A percentile compares a stretch with the other conserved stretches of the same genome.
Evolutionary conservation across 53 echinoderm and acorn worm genomes (phyloP).

Genomic region (Echinometra lucunter): DNA sequence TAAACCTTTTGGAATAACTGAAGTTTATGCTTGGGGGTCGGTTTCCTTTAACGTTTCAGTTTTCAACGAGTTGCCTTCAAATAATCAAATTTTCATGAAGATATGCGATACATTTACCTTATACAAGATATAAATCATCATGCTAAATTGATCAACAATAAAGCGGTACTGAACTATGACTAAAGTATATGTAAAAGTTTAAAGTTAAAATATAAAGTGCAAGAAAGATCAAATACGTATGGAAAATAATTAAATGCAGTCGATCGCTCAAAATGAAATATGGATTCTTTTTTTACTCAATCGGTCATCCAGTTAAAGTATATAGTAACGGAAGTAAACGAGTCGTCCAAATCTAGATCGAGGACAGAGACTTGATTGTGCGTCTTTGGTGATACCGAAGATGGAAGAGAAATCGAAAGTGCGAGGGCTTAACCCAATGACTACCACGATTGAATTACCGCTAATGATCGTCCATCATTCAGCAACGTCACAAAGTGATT

Average conservation of each 20-base stretch:
- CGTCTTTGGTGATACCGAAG: slow-evolving; percentile 13
- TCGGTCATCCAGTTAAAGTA: slow-evolving; percentile 40
- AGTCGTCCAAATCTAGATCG: slow-evolving; percentile 27
- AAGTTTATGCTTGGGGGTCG: too few relatives aligned
- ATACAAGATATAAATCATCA: too few relatives aligned
- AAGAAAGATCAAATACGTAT: neutral
- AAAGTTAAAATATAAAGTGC: neutral
- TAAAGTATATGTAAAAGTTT: neutral
- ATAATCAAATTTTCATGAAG: too few relatives aligned
- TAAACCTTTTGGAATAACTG: neutral
- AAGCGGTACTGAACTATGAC: neutral
- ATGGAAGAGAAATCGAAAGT: slow-evolving; percentile 25
- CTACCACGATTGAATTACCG: slow-evolving; percentile 11
- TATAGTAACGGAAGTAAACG: slow-evolving; percentile 8
- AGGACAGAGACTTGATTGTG: slow-evolving; percentile 8
- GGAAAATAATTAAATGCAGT: neutral
- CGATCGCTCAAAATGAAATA: neutral
- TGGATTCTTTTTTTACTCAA: neutral
- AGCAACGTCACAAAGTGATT: neutral
- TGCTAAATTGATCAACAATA: neutral
- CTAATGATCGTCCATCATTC: slow-evolving; percentile 28
- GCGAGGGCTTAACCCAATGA: slow-evolving; percentile 38
- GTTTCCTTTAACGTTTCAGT: too few relatives aligned
- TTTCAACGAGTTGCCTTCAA: too few relatives aligned
- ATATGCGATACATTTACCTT: too few relatives aligned